Base-by-base conservation (phyloP, 2,113 vertebrate species). In the Lonchura striata region DNA sequence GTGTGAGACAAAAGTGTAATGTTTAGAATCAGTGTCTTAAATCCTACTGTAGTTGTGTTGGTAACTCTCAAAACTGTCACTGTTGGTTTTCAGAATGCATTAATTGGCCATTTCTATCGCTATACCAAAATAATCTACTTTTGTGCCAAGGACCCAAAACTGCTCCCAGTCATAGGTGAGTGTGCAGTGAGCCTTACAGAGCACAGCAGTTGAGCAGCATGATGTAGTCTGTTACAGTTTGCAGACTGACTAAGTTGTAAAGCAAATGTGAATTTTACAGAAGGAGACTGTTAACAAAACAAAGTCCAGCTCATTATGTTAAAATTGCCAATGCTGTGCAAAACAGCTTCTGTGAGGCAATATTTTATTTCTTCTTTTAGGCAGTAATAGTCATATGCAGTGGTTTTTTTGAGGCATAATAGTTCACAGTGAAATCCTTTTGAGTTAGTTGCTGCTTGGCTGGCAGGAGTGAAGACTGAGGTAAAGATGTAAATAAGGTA, bases 21-120 rank as follows among this genome's bases (percentile, higher is more conserved):
- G 75, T 95, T 77, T n/a, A n/a, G 88, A 77, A 68, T 85, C 19
- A 16, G 31, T 96, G 90, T 94, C 63, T 88, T 90, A 39, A 96
- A 92, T 27, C 39, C 50, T 74, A 8, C 57, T 90, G 87, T 60
- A 72, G 95, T 85, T 33, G 47, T 31, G 71, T 91, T 66, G 74
- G 69, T 86, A 49, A 37, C 33, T 81, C 14, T 61, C 52, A 63
- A 1, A 74, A 37, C 31, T 53, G 3, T 39, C 31, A 14, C 25
- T 46, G 33, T 39, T 83, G 37, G 54, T 57, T 71, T 65, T 68
- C 49, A 21, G 41, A 78, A 30, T 7, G 4, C 7, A 4, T 22
- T 44, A 27, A 53, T 68, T 30, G 21, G 41, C 49, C 31, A 6
- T 61, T 82, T 60, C 46, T 87, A 13, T 53, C 46, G 17, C 31